A percentile compares a stretch with the other conserved stretches of the same genome.
Conservation (phyloP, 2,888 invertebrate genomes). For the Periphyllus acericola region DNA sequence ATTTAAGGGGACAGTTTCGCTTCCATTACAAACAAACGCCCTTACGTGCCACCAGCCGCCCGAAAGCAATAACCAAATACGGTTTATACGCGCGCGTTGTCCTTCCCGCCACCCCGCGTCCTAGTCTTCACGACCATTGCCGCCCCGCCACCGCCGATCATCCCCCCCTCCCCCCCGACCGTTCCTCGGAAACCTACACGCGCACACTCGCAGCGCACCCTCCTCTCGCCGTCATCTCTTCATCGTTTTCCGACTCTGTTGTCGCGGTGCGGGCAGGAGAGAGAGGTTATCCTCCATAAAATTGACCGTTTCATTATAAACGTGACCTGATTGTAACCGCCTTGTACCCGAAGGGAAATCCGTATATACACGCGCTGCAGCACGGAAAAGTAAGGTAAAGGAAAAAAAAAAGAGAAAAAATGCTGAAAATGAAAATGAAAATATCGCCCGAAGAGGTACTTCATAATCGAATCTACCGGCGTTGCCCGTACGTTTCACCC, state of each 20-base stretch:
- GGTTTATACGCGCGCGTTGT: slow-evolving; percentile 56
- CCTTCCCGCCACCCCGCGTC: not conserved
- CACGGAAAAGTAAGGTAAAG: slow-evolving; percentile 1
- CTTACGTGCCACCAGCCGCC: slow-evolving; percentile 62
- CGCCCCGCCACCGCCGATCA: not conserved
- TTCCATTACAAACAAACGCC: slow-evolving; percentile 62
- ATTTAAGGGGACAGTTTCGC: slow-evolving; percentile 62
- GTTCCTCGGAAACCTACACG: not conserved
- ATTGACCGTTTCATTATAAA: slow-evolving; percentile 62
- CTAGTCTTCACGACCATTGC: not conserved
- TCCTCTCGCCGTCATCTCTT: slow-evolving; percentile 20
- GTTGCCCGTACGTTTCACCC: not conserved
- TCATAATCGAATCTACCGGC: slow-evolving; percentile 54
- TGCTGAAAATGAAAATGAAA: not conserved
- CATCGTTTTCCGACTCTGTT: slow-evolving; percentile 57
- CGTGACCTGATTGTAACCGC: slow-evolving; percentile 61
- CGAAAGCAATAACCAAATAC: slow-evolving; percentile 62
- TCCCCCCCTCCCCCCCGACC: not conserved
- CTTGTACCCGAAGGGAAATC: slow-evolving; percentile 56
- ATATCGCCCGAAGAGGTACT: slow-evolving; percentile 31
- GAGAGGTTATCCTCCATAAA: slow-evolving; percentile 57
- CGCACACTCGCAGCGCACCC: not conserved
- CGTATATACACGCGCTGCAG: not conserved
- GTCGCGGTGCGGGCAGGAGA: not conserved
- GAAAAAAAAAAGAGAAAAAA: not conserved